Base-by-base conservation (phyloP, 2,797 vertebrate species). In the Dipus sagitta region DNA sequence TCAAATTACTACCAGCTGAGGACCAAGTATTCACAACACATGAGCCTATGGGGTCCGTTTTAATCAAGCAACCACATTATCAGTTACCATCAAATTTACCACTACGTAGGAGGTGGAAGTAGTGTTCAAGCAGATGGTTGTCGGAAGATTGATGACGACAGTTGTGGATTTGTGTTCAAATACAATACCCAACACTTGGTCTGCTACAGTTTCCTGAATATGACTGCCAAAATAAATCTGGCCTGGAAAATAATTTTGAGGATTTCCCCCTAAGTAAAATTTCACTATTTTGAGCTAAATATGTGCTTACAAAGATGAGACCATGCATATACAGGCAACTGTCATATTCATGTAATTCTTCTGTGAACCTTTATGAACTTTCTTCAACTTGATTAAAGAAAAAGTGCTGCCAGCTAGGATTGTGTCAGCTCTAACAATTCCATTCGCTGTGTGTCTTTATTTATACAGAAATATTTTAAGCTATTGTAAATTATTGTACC, bases 41-140 rank as follows among this genome's bases (percentile, higher is more conserved):
- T 47, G 47, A 47, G 47, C 47, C 47, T 47, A 47, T 47, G 9
- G 47, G 47, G 47, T 47, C 47, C 47, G 11, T 47, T 47, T 47
- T 47, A 47, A 47, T 47, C 47, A 47, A 62, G 5, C 96, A 97
- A 47, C 65, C 23, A 98, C 98, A 97, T 97, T 97, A 93, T 97
- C 97, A 97, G 79, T 96, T 98, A 96, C 97, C 26, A 67, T 98
- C 97, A 98, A 97, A 98, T 97, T 97, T 89, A 97, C 95, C 68
- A 89, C 96, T 97, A 97, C 92, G 98, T 78, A 98, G 96, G 97
- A 98, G 87, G 93, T 97, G 94, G 97, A 97, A 98, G 96, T 96
- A 97, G 94, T 97, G 98, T 98, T 98, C 98, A 98, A 98, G 98
- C 98, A 98, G 97, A 98, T 98, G 98, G 98, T 97, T 98, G 98